Conservation (phyloP, 2,797 vertebrate species). For the Anas bernieri region DNA sequence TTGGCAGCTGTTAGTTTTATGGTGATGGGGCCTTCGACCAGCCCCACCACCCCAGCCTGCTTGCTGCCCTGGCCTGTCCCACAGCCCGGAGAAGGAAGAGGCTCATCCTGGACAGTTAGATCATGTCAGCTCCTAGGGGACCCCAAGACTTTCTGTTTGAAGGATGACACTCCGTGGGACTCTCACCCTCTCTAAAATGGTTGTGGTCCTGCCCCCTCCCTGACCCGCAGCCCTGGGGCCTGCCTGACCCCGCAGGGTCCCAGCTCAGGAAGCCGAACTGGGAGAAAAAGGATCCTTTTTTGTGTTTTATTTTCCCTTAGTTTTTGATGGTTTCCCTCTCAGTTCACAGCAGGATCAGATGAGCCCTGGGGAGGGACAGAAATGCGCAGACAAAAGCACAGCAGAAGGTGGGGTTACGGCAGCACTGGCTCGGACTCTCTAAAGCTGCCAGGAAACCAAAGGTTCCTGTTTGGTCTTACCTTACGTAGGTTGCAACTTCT, state of each 20-base stretch:
- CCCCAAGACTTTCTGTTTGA: not conserved
- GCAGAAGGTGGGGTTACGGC: not conserved
- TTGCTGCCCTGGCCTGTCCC: not conserved
- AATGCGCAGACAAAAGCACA: not conserved
- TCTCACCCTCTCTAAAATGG: not conserved
- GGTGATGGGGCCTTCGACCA: not conserved
- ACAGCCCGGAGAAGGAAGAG: rapidly evolving
- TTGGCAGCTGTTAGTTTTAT: not conserved
- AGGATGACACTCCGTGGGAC: not conserved
- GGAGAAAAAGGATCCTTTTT: not conserved
- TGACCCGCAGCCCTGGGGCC: not conserved
- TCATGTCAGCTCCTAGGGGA: not conserved
- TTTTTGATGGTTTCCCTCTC: not conserved
- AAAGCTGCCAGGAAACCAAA: not conserved
- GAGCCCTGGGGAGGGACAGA: not conserved
- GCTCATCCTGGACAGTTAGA: not conserved
- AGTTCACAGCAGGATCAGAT: not conserved
- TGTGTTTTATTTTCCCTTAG: not conserved
- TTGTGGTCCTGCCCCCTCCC: not conserved
- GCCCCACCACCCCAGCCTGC: rapidly evolving
- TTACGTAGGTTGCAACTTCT: not conserved
- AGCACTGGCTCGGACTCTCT: not conserved
- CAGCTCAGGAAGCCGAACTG: not conserved
- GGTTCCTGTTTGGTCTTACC: not conserved
- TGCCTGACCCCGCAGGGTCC: not conserved